Evolutionary conservation across 2,797 vertebrate species (phyloP).

Genomic region (Coracias cyanogaster): DNA sequence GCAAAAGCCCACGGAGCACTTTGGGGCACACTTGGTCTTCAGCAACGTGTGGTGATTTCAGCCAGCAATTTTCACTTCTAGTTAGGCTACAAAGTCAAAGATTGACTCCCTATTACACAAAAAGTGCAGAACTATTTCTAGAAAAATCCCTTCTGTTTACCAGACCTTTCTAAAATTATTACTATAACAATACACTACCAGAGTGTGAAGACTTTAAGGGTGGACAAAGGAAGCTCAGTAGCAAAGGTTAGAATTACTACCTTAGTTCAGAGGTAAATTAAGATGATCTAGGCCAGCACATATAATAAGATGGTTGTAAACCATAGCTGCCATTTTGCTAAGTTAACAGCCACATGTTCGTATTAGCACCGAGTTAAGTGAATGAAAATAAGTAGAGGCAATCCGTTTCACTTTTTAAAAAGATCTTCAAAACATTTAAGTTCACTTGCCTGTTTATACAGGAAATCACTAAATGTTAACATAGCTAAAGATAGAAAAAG

Average conservation of each 20-base stretch:
- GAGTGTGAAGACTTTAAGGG: background rate
- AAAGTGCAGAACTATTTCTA: background rate
- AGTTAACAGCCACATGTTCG: background rate
- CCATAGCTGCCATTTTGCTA: background rate
- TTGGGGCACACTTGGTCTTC: background rate
- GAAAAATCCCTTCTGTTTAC: background rate
- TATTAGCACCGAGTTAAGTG: background rate
- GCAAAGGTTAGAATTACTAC: background rate
- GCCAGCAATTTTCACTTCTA: background rate
- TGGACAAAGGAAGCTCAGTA: background rate
- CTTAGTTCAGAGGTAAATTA: background rate
- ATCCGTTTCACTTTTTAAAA: background rate
- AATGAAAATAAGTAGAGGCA: background rate
- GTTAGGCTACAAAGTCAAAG: background rate
- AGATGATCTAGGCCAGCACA: background rate
- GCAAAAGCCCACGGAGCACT: background rate
- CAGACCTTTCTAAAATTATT: background rate
- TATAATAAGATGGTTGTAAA: background rate
- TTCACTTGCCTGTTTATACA: background rate
- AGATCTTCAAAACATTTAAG: background rate
- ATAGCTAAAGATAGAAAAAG: background rate
- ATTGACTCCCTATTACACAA: background rate
- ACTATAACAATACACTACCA: background rate
- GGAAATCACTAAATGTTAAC: background rate
- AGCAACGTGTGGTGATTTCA: background rate